Percentiles rank a stretch among this genome's conserved stretches.
These are phyloP conservation scores for Eutrigla gurnardus DNA, from an alignment of 2,797 vertebrate species.

Conservation along the genomic window DNA sequence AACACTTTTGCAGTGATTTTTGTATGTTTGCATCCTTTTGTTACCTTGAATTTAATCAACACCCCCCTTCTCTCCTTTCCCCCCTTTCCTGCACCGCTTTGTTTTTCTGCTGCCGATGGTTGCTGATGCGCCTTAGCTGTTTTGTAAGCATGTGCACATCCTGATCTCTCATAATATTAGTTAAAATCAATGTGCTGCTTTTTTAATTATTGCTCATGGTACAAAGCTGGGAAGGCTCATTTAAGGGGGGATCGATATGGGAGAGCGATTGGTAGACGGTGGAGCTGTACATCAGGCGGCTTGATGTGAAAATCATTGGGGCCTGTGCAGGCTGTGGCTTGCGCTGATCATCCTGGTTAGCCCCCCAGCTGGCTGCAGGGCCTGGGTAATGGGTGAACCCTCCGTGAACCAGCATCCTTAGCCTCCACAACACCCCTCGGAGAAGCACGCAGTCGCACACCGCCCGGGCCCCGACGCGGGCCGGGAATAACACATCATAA, in stretches of 20 bases:
- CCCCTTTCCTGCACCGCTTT: constrained; percentile 76
- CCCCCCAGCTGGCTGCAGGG: constrained; percentile 98
- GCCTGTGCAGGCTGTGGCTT: constrained; percentile 91
- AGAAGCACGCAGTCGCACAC: constrained; percentile 81
- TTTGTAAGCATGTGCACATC: constrained; percentile 99
- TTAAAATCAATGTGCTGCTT: constrained; percentile 99
- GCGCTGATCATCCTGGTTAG: constrained; percentile 97
- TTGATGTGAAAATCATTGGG: constrained; percentile 99
- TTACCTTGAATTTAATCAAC: constrained; percentile 74
- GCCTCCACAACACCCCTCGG: constrained; percentile 84
- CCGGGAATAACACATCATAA: constrained; percentile 86
- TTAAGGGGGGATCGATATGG: constrained; percentile 97
- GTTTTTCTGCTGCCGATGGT: constrained; percentile 89
- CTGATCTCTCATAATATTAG: constrained; percentile 99
- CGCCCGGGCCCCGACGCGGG: constrained; percentile 75
- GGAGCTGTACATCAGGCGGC: constrained; percentile 98
- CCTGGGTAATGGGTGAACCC: constrained; percentile 95
- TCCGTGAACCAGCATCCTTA: constrained; percentile 93
- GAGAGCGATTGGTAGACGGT: constrained; percentile 98
- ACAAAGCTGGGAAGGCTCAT: constrained; percentile 99
- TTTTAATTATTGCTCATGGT: constrained; percentile 99
- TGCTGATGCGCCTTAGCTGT: constrained; percentile 85
- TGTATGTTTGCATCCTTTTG: constrained; percentile 85
- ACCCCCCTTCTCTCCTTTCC: neutral
- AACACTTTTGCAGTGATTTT: constrained; percentile 87